phyloP scores from a whole-genome alignment of 2,888 invertebrate species.

The Loripinus fragilis region DNA sequence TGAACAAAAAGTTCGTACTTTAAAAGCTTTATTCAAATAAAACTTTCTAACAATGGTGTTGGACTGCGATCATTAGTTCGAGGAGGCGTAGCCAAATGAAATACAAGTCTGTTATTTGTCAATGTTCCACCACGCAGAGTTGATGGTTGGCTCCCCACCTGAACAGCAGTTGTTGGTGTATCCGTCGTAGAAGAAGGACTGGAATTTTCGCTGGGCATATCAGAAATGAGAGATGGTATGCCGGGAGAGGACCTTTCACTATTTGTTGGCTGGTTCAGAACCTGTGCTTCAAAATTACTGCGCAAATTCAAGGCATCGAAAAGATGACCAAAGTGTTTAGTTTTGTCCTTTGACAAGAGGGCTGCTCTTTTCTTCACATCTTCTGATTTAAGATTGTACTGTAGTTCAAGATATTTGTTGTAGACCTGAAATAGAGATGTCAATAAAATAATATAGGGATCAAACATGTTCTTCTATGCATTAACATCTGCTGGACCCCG shows the following conservation, averaged over 20 bases:
- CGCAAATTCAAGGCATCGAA: slow-evolving; percentile 24
- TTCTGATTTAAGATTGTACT: slow-evolving; percentile 34
- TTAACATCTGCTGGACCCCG: too few relatives aligned
- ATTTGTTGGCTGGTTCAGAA: neutral
- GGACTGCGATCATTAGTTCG: neutral
- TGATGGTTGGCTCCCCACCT: neutral
- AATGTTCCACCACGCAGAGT: neutral
- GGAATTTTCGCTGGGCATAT: neutral
- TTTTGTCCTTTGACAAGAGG: slow-evolving; percentile 37
- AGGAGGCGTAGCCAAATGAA: neutral
- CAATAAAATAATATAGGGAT: too few relatives aligned
- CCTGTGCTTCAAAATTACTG: neutral
- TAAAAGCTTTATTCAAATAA: too few relatives aligned
- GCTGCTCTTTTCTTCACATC: slow-evolving; percentile 25
- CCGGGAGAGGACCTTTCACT: neutral
- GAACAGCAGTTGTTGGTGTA: neutral
- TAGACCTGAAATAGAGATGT: slow-evolving; percentile 12
- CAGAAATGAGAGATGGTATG: neutral
- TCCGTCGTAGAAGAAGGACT: neutral
- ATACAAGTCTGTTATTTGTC: neutral
- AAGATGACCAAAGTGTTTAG: slow-evolving; percentile 45
- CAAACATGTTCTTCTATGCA: too few relatives aligned
- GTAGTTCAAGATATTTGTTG: slow-evolving; percentile 39
- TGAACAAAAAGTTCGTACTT: too few relatives aligned
- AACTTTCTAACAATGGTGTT: neutral